Evolutionary conservation across 2,888 invertebrate species (phyloP).

Genomic region (Ichneumon xanthorius): DNA sequence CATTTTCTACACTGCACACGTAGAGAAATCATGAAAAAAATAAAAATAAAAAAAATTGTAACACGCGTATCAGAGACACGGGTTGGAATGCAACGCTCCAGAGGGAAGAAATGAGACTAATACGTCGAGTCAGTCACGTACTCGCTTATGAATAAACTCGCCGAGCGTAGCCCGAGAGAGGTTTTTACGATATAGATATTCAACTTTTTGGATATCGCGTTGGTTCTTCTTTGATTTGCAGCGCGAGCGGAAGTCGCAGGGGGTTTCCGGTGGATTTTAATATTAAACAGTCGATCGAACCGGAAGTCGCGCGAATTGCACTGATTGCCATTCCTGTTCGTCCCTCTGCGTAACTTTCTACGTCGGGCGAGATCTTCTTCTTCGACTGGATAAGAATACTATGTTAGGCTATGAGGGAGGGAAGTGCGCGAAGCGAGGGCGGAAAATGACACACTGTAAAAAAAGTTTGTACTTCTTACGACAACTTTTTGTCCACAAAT

Average conservation of each 20-base stretch:
- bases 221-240: not conserved
- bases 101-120: slow-evolving; percentile 26
- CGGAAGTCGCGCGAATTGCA: not conserved
- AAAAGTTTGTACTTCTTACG: no score
- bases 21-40: not conserved
- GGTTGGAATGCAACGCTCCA: not conserved
- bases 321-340: not conserved
- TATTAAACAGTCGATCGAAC: not conserved
- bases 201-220: not conserved
- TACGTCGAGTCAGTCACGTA: slow-evolving; percentile 11
- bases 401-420: no score
- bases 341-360: no score
- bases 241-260: not conserved
- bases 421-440: no score
- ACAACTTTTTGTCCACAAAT: no score
- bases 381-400: no score
- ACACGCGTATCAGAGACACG: not conserved
- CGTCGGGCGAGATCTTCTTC: not conserved
- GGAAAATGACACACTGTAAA: no score
- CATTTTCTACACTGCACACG: slow-evolving; percentile 5
- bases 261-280: not conserved
- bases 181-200: not conserved
- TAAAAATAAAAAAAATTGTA: not conserved
- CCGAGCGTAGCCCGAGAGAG: not conserved
- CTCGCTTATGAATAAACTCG: not conserved